Percentiles rank a stretch among this genome's conserved stretches.
phyloP scores from a whole-genome alignment of 2,888 invertebrate species.

The Daptonema setosum region DNA sequence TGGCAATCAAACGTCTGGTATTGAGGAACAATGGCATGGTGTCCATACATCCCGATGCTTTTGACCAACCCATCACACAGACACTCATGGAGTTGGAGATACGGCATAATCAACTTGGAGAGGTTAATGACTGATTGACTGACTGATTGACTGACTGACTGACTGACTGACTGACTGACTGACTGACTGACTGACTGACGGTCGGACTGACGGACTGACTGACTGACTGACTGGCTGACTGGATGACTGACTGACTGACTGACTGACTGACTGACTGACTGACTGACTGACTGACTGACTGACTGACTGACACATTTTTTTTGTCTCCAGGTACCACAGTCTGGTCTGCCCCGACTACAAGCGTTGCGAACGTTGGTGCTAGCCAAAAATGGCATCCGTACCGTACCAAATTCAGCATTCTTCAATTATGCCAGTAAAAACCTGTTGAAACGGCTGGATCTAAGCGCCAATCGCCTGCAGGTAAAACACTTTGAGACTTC shows the following conservation, averaged over 20 bases:
- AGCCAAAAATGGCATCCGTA: conserved; percentile 16
- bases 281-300: too few relatives aligned
- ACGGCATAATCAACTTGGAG: conserved; percentile 14
- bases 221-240: too few relatives aligned
- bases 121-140: too few relatives aligned
- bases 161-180: too few relatives aligned
- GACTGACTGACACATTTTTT: too few relatives aligned
- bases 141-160: too few relatives aligned
- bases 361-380: conserved; percentile 10
- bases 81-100: conserved; percentile 18
- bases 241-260: too few relatives aligned
- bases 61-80: conserved; percentile 13
- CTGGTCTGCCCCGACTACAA: conserved; percentile 5
- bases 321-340: too few relatives aligned
- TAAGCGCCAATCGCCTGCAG: conserved; percentile 4
- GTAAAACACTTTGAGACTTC: background rate
- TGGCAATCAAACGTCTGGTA: conserved; percentile 15
- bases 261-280: too few relatives aligned
- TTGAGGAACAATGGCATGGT: conserved; percentile 18
- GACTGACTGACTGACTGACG: too few relatives aligned
- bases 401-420: conserved; percentile 16
- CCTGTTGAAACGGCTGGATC: background rate
- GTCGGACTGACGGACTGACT: too few relatives aligned
- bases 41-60: conserved; percentile 16
- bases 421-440: background rate